These are phyloP conservation scores for Danio tinwini DNA, from an alignment of 2,797 vertebrate genomes.

Conservation along the genomic window DNA sequence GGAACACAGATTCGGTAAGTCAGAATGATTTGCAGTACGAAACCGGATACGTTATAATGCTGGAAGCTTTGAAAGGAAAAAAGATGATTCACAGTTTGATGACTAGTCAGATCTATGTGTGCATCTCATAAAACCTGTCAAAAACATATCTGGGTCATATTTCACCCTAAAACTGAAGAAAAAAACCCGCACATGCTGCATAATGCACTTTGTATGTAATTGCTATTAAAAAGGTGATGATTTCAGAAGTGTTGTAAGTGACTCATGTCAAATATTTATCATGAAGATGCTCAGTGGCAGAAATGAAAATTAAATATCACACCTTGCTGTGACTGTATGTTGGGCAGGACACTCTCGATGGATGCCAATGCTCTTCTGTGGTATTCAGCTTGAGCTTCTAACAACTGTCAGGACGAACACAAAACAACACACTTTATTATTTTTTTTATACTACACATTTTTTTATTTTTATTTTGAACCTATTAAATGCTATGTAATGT, in stretches of 20 bases:
- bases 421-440: not conserved
- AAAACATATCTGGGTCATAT: not conserved
- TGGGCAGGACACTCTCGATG: conserved; percentile 93
- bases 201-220: not conserved
- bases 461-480: not conserved
- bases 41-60: conserved; percentile 6
- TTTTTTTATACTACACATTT: too few relatives aligned
- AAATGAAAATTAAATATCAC: conserved; percentile 58
- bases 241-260: conserved; percentile 10
- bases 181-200: not conserved
- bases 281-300: not conserved
- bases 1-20: not conserved
- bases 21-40: conserved; percentile 12
- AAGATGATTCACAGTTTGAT: conserved; percentile 6
- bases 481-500: not conserved
- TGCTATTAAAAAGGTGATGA: not conserved
- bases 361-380: conserved; percentile 94
- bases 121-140: not conserved
- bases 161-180: not conserved
- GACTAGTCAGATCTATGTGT: not conserved
- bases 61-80: conserved; percentile 21
- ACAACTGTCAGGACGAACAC: conserved; percentile 82
- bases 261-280: conserved; percentile 1
- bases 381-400: conserved; percentile 98
- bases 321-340: conserved; percentile 95